These are phyloP conservation scores for Naso thynnoides DNA, from an alignment of 2,797 vertebrate species.

Conservation along the genomic window DNA sequence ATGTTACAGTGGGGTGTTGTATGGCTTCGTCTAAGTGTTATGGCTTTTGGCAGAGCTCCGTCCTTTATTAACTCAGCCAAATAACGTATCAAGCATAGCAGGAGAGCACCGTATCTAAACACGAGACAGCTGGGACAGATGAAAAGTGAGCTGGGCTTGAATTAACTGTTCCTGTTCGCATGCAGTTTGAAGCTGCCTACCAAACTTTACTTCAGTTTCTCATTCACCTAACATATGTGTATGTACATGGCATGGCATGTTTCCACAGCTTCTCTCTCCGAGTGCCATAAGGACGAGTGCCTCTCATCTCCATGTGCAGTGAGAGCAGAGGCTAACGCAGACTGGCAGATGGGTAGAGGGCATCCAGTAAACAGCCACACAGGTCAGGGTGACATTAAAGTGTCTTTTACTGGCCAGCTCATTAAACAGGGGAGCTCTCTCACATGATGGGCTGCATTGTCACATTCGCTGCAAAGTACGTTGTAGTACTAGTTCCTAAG, in stretches of 20 bases:
- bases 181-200: background rate
- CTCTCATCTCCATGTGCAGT: slow-evolving; percentile 44
- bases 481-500: background rate
- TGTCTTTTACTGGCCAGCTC: slow-evolving; percentile 61
- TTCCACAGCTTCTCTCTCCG: slow-evolving; percentile 8
- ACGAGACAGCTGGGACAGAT: background rate
- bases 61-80: slow-evolving; percentile 14
- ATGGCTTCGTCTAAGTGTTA: slow-evolving; percentile 30
- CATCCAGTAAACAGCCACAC: slow-evolving; percentile 66
- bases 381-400: slow-evolving; percentile 72
- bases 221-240: background rate
- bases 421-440: slow-evolving; percentile 31
- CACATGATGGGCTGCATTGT: slow-evolving; percentile 12
- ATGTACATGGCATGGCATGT: background rate
- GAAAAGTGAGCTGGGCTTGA: background rate
- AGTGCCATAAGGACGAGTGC: slow-evolving; percentile 29
- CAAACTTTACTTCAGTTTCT: background rate
- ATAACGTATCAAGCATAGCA: slow-evolving; percentile 20
- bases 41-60: slow-evolving; percentile 20
- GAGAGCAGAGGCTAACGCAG: slow-evolving; percentile 59
- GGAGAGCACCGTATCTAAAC: background rate
- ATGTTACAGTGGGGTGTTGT: slow-evolving; percentile 6
- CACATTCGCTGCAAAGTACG: slow-evolving; percentile 1
- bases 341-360: slow-evolving; percentile 76
- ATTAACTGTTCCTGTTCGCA: slow-evolving; percentile 10